These are phyloP conservation scores for Lacerta agilis DNA, from an alignment of 2,797 vertebrate genomes.

Conservation along the genomic window DNA sequence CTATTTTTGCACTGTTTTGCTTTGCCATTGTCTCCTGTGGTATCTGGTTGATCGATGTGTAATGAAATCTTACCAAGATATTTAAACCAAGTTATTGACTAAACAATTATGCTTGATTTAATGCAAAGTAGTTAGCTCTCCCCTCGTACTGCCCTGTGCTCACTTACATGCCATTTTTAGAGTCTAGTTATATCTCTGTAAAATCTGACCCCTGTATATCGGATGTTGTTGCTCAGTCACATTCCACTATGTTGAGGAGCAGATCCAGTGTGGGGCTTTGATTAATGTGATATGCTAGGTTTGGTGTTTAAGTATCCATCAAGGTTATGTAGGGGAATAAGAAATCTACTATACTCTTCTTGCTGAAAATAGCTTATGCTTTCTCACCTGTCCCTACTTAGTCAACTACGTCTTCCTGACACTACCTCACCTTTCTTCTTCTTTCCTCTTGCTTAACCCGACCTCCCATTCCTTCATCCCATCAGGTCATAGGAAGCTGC, in stretches of 20 bases:
- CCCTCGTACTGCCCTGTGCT: conserved; percentile 18
- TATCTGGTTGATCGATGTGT: conserved; percentile 42
- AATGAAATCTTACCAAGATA: conserved; percentile 58
- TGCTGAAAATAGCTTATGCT: conserved; percentile 25
- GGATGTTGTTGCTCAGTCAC: conserved; percentile 52
- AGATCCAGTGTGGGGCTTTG: conserved; percentile 25
- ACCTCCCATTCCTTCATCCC: neutral
- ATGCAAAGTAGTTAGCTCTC: conserved; percentile 35
- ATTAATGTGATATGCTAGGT: conserved; percentile 32
- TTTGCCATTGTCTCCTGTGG: neutral
- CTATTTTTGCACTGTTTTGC: conserved; percentile 28
- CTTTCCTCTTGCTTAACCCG: neutral
- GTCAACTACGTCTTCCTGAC: neutral
- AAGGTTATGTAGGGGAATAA: conserved; percentile 30
- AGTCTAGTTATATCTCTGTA: conserved; percentile 44
- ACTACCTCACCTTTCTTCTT: neutral
- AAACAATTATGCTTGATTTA: conserved; percentile 64
- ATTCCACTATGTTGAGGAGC: conserved; percentile 44
- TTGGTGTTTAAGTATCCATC: conserved; percentile 37
- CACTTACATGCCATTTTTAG: conserved; percentile 50
- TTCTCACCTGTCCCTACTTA: neutral
- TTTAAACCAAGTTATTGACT: conserved; percentile 64
- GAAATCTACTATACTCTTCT: conserved; percentile 34
- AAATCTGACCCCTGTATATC: conserved; percentile 46
- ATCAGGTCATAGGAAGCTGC: too few species aligned